Base-by-base conservation (phyloP, 2,113 vertebrate genomes). In the Taxidea taxus region DNA sequence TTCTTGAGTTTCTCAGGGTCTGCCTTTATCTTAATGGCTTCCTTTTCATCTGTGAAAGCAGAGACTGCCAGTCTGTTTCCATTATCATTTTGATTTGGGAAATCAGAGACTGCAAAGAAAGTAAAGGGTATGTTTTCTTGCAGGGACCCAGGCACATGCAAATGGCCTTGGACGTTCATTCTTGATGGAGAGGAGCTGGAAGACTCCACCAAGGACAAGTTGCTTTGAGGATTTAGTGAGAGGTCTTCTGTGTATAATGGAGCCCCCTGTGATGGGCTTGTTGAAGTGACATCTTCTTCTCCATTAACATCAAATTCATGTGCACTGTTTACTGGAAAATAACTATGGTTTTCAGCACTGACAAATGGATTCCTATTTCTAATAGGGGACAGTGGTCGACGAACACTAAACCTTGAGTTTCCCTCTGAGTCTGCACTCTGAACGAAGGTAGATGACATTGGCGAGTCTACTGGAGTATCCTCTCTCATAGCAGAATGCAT, bases 1-100 rank as follows among this genome's bases (percentile, higher is more conserved):
- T 98, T 97, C 84, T 97, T 97, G 68, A 98, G 96, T 84, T 98
- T 98, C 93, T 98, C 98, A 3, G 97, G 94, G 49, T 98, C 97
- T 15, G 91, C 54, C 49, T 83, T 93, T 56, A 72, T 82, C n/a
- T 96, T 94, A 31, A 72, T 82, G 37, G 3, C 75, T 54, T 85
- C 92, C 37, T 97, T 94, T 51, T 74, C 23, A 54, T 62, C 84
- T 47, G 31, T 13, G n/a, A 94, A 82, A 51, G 21, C 47, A 72
- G 86, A 95, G 34, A n/a, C 3, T 10, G 29, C 72, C 12, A 15
- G 13, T 34, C 39, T 74, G 56, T n/a, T 87, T 8, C 27, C 64
- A 44, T 34, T n/a, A 1, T 18, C 92, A 60, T 49, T 97, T 74
- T 87, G 97, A 77, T 34, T 95, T 95, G 88, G 77, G 70, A 98